Conservation (phyloP, 2,797 vertebrate genomes). For the Aratinga solstitialis region DNA sequence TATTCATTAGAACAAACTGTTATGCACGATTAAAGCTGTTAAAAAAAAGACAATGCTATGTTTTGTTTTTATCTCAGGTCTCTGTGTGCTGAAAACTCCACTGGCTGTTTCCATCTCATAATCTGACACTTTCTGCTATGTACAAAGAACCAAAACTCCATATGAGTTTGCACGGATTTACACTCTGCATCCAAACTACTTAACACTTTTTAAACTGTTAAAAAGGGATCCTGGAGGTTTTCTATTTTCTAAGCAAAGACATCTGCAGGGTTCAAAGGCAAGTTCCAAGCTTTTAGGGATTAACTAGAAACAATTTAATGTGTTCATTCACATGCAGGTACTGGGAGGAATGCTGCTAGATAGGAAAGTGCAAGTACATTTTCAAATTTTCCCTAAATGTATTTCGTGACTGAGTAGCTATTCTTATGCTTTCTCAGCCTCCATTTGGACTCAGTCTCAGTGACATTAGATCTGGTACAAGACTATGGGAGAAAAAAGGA, state of each 20-base stretch:
- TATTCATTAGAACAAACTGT: constrained; percentile 48
- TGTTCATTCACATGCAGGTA: not conserved
- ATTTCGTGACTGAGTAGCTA: not conserved
- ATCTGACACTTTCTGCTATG: constrained; percentile 24
- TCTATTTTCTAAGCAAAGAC: not conserved
- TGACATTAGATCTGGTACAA: not conserved
- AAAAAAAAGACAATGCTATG: constrained; percentile 12
- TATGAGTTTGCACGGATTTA: not conserved
- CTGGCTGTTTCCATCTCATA: not conserved
- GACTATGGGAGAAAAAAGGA: not conserved
- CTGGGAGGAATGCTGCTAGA: not conserved
- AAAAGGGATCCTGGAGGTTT: not conserved
- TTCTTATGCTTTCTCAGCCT: not conserved
- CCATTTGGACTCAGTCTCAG: not conserved
- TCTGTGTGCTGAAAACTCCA: constrained; percentile 42
- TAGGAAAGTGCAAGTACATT: not conserved
- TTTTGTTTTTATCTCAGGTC: constrained; percentile 44
- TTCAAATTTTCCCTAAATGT: not conserved
- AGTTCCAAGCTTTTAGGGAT: not conserved
- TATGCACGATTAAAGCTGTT: constrained; percentile 32
- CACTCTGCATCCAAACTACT: not conserved
- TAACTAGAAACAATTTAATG: not conserved
- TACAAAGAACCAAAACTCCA: constrained; percentile 30
- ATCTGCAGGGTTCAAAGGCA: constrained; percentile 1
- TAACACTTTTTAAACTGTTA: not conserved